Conservation (phyloP, 2,113 vertebrate species). For the Zapus hudsonius region DNA sequence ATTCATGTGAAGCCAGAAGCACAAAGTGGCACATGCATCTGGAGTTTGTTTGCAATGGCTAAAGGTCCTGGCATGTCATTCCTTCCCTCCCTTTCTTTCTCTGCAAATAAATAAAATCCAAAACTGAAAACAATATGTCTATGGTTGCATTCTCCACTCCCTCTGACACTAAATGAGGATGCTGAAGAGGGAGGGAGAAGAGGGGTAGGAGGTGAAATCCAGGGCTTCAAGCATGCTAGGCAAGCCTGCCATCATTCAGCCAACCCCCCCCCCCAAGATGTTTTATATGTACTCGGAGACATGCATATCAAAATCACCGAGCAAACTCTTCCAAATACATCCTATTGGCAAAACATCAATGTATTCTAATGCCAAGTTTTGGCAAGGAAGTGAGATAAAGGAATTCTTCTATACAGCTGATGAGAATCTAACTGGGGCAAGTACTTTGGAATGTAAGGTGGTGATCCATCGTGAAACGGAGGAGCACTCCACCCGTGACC, state of each 20-base stretch:
- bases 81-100: no score
- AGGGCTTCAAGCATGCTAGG: background rate
- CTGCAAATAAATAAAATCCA: no score
- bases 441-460: background rate
- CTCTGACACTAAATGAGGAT: background rate
- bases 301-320: conserved; percentile 46
- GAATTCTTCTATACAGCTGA: background rate
- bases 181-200: background rate
- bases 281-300: background rate
- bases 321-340: conserved; percentile 26
- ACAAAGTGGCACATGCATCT: no score
- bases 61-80: no score
- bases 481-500: background rate
- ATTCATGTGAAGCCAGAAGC: no score
- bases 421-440: background rate
- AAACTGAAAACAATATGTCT: background rate
- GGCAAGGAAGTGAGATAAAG: background rate
- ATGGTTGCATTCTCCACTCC: background rate
- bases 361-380: background rate
- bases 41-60: no score
- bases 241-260: background rate
- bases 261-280: background rate
- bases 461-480: background rate
- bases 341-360: background rate
- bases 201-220: background rate